These are phyloP conservation scores for Bubalus kerabau DNA, from an alignment of 2,113 vertebrate genomes.

Conservation along the genomic window DNA sequence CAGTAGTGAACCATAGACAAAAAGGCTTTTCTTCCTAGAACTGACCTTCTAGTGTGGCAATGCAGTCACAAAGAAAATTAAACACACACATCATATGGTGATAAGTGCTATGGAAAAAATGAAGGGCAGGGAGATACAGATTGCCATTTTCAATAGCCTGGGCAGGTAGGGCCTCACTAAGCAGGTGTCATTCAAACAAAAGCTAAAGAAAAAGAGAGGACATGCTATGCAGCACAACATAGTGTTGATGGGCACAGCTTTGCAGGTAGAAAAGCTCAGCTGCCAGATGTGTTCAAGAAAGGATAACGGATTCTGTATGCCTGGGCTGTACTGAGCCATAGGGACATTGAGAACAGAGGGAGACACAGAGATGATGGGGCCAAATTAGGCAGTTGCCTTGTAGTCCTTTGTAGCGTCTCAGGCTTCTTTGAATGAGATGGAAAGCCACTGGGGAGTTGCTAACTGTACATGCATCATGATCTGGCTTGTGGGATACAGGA, in stretches of 20 bases:
- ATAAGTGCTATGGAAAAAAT: not conserved
- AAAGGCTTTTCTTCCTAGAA: not conserved
- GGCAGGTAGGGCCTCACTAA: not conserved
- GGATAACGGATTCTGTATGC: not conserved
- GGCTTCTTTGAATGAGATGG: not conserved
- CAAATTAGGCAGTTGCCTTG: not conserved
- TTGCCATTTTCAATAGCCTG: not conserved
- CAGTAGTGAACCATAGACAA: not conserved
- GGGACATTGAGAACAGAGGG: not conserved
- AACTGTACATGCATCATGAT: not conserved
- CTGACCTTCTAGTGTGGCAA: not conserved
- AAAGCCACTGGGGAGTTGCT: not conserved
- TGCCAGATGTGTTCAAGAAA: not conserved
- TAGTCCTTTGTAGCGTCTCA: not conserved
- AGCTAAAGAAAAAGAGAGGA: not conserved
- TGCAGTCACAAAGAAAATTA: not conserved
- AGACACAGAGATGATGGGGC: too few relatives aligned
- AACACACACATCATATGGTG: not conserved
- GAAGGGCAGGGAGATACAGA: not conserved
- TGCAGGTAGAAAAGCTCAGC: not conserved
- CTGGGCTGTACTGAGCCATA: not conserved
- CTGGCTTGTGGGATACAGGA: not conserved
- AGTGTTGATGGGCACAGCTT: not conserved
- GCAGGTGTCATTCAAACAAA: not conserved
- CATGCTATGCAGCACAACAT: not conserved